Percentiles rank a stretch among this genome's conserved stretches.
Evolutionary conservation across 2,888 invertebrate genomes (phyloP).

Genomic region (Pterostichus madidus): DNA sequence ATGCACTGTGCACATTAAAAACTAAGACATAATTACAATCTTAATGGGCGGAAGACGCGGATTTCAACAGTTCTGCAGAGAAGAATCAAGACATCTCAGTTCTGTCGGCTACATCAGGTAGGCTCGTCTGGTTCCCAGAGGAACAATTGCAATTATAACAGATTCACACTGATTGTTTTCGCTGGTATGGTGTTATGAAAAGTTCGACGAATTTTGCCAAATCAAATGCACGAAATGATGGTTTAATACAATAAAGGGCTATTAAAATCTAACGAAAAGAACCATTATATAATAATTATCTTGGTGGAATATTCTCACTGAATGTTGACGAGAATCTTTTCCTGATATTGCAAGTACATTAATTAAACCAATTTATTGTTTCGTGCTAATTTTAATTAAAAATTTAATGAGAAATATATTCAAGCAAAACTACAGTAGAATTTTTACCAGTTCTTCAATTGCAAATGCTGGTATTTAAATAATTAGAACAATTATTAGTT

Average conservation of each 20-base stretch:
- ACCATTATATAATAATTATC: background rate
- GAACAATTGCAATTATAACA: slow-evolving; percentile 8
- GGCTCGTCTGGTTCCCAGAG: background rate
- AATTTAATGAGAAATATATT: too few relatives aligned
- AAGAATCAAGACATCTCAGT: background rate
- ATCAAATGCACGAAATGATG: background rate
- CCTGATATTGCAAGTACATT: background rate
- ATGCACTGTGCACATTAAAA: background rate
- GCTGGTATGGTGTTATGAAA: background rate
- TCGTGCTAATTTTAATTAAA: too few relatives aligned
- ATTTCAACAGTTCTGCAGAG: background rate
- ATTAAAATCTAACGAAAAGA: background rate
- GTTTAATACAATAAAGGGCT: slow-evolving; percentile 3
- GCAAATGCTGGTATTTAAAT: too few relatives aligned
- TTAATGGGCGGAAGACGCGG: slow-evolving; percentile 1
- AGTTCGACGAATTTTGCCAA: slow-evolving; percentile 14
- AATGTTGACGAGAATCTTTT: background rate
- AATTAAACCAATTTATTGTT: background rate
- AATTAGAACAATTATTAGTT: too few relatives aligned
- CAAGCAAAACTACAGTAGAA: too few relatives aligned
- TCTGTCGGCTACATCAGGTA: background rate
- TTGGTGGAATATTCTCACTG: background rate
- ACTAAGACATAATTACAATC: background rate
- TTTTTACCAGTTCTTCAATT: too few relatives aligned
- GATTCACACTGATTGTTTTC: slow-evolving; percentile 2